These are phyloP conservation scores for Mactra quadrangularis DNA, from an alignment of 1,140 invertebrate genomes.

Conservation along the genomic window DNA sequence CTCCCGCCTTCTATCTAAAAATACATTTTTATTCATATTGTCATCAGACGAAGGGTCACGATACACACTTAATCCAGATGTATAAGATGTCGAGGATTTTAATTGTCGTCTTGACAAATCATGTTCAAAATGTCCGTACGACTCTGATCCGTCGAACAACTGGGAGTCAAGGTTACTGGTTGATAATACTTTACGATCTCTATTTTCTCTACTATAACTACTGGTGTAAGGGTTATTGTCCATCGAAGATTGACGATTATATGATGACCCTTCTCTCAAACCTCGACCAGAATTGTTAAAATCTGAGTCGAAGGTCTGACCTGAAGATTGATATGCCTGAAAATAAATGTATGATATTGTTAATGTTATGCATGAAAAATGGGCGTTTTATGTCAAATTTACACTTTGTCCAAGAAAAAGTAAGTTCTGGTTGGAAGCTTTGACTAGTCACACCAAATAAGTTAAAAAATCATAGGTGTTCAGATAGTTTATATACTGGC, in stretches of 20 bases:
- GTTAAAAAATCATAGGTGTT: too few relatives aligned
- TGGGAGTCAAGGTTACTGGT: conserved; percentile 45
- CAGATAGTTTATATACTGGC: too few relatives aligned
- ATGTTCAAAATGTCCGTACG: not conserved
- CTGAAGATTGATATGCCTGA: conserved; percentile 78
- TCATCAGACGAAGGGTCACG: conserved; percentile 46
- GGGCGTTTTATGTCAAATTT: too few relatives aligned
- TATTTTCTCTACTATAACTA: conserved; percentile 21
- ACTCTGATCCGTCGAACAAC: conserved; percentile 8
- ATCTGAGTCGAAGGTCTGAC: conserved; percentile 60
- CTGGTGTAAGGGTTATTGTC: conserved; percentile 48
- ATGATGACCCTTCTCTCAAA: conserved; percentile 20
- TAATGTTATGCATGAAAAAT: too few relatives aligned
- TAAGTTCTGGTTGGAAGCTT: too few relatives aligned
- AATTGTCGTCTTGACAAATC: conserved; percentile 47
- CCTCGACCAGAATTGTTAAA: conserved; percentile 14
- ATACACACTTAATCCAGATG: conserved; percentile 70
- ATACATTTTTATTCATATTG: conserved; percentile 62
- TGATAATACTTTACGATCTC: conserved; percentile 56
- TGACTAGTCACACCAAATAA: too few relatives aligned
- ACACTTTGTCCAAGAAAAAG: too few relatives aligned
- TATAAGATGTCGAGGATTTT: conserved; percentile 69
- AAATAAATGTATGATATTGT: too few relatives aligned
- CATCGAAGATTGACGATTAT: conserved; percentile 45
- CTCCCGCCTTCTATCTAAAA: conserved; percentile 64